These are phyloP conservation scores for Octomys mimax DNA, from an alignment of 2,797 vertebrate genomes.

Conservation along the genomic window DNA sequence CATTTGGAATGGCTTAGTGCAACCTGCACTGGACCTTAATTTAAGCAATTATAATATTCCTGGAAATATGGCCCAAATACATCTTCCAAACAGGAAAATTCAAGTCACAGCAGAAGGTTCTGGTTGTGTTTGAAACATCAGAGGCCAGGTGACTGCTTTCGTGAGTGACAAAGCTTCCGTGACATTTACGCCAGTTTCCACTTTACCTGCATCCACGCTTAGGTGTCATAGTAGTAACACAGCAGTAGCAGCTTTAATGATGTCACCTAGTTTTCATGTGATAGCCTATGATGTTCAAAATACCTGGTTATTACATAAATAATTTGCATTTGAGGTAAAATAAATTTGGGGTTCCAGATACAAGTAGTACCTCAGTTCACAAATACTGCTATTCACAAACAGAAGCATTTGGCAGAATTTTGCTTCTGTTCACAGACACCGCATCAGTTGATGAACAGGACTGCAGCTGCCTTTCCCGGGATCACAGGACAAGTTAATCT, in stretches of 20 bases:
- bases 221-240: background rate
- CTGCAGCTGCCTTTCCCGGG: background rate
- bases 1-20: background rate
- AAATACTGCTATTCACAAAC: background rate
- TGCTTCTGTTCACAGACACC: background rate
- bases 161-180: conserved; percentile 1
- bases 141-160: conserved; percentile 40
- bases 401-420: background rate
- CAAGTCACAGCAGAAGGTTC: conserved; percentile 24
- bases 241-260: background rate
- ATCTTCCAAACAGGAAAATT: conserved; percentile 60
- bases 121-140: conserved; percentile 42
- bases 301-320: conserved; percentile 49
- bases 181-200: background rate
- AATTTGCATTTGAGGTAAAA: conserved; percentile 34
- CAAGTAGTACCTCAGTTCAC: background rate
- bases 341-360: conserved; percentile 2
- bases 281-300: conserved; percentile 8
- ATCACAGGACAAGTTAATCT: background rate
- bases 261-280: conserved; percentile 16
- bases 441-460: background rate
- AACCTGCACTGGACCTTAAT: background rate
- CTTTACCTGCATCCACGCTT: background rate
- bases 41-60: conserved; percentile 28
- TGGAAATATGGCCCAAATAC: conserved; percentile 35